These are phyloP conservation scores for Harlomillsia oculata DNA, from an alignment of 1,140 invertebrate species.

Conservation along the genomic window DNA sequence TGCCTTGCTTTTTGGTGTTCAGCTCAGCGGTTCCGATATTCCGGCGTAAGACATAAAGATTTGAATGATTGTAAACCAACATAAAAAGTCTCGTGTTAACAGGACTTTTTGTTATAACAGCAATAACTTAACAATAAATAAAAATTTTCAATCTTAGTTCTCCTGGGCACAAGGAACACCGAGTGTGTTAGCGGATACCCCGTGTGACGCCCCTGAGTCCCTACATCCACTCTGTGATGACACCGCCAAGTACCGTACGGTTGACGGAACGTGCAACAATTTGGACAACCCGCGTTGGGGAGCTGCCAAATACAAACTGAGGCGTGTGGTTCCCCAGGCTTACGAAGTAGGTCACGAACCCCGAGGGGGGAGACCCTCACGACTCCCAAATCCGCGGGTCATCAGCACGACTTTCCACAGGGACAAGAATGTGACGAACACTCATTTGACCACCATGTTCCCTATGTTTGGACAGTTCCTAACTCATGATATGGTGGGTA, in stretches of 20 bases:
- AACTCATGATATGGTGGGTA: slow-evolving; percentile 89
- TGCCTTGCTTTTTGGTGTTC: no score
- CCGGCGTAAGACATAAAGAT: no score
- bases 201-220: no score
- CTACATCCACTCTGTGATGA: no score
- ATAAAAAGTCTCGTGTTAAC: no score
- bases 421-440: slow-evolving; percentile 78
- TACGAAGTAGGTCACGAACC: slow-evolving; percentile 51
- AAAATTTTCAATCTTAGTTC: no score
- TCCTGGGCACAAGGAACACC: no score
- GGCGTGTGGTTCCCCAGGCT: slow-evolving; percentile 47
- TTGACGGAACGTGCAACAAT: slow-evolving; percentile 48
- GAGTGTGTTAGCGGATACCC: no score
- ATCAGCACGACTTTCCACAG: slow-evolving; percentile 81
- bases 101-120: no score
- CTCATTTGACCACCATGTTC: slow-evolving; percentile 80
- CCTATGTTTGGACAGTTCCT: slow-evolving; percentile 90
- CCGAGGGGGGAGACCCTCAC: slow-evolving; percentile 49
- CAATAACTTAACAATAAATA: no score
- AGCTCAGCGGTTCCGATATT: no score
- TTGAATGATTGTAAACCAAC: no score
- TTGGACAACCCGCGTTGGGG: slow-evolving; percentile 47
- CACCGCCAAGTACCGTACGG: slow-evolving; percentile 39
- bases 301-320: slow-evolving; percentile 48
- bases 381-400: slow-evolving; percentile 64